Percentiles rank a stretch among this genome's conserved stretches.
Evolutionary conservation across 2,888 invertebrate genomes (phyloP).

Genomic region (Cerastoderma edule): DNA sequence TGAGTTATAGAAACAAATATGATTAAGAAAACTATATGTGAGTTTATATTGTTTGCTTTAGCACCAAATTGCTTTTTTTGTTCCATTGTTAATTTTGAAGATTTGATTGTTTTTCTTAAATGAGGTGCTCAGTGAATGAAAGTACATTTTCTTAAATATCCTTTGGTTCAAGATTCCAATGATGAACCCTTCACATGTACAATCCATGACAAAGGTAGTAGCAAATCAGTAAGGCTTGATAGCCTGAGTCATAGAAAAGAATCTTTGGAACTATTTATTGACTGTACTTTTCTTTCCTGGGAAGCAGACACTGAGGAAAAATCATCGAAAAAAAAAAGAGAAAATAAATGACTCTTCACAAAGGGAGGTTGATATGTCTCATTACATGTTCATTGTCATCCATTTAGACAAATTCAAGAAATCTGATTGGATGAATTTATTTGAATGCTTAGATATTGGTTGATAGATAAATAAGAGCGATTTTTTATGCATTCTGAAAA

Average conservation of each 20-base stretch:
- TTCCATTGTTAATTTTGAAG: neutral
- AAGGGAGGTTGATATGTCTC: constrained; percentile 54
- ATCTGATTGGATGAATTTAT: constrained; percentile 23
- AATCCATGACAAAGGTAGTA: too few species aligned
- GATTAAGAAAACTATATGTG: neutral
- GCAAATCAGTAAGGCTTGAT: too few species aligned
- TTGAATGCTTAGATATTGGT: neutral
- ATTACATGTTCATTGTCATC: neutral
- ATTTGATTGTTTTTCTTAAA: too few species aligned
- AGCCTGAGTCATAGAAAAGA: too few species aligned
- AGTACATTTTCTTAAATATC: too few species aligned
- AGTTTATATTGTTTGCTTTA: neutral
- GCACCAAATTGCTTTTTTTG: neutral
- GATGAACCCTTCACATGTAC: too few species aligned
- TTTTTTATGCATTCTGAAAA: constrained; percentile 14
- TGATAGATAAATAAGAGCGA: neutral
- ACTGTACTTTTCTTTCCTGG: too few species aligned
- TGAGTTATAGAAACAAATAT: neutral
- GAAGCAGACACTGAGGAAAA: too few species aligned
- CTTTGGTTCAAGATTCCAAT: too few species aligned
- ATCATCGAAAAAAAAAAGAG: too few species aligned
- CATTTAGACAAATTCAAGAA: constrained; percentile 42
- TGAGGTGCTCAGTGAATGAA: too few species aligned
- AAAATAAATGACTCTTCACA: constrained; percentile 12
- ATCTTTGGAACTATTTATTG: too few species aligned